These are phyloP conservation scores for Emydocephalus ijimae DNA, from an alignment of 2,113 vertebrate genomes.

Conservation along the genomic window DNA sequence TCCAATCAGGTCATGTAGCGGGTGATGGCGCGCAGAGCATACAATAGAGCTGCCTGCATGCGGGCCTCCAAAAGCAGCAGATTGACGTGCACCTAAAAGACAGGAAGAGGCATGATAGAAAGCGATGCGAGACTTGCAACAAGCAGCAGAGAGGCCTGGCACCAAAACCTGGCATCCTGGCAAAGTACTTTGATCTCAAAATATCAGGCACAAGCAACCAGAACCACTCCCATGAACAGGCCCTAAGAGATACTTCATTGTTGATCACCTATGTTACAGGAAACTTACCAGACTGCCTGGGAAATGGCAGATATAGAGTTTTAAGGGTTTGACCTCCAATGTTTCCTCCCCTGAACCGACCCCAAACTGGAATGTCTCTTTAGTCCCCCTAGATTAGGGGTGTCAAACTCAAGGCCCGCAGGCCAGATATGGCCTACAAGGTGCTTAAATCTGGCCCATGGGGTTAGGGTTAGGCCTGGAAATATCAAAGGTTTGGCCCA, in stretches of 20 bases:
- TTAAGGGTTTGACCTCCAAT: background rate
- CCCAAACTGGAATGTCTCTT: background rate
- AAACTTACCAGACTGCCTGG: background rate
- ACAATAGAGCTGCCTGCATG: constrained; percentile 91
- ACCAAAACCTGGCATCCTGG: background rate
- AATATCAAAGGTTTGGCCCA: too few relatives aligned
- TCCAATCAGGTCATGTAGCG: constrained; percentile 76
- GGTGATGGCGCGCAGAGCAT: constrained; percentile 84
- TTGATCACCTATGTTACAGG: background rate
- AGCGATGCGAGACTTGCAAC: background rate
- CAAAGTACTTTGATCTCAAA: background rate
- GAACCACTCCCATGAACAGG: background rate
- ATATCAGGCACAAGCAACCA: background rate
- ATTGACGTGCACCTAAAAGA: constrained; percentile 86
- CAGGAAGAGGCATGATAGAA: background rate
- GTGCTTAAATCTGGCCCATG: too few relatives aligned
- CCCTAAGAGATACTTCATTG: too few relatives aligned
- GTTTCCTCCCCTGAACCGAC: background rate
- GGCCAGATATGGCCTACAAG: too few relatives aligned
- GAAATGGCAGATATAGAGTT: background rate
- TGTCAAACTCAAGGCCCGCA: too few relatives aligned
- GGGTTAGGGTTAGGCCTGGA: too few relatives aligned
- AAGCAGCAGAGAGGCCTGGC: background rate
- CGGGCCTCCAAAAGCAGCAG: constrained; percentile 90
- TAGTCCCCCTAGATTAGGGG: too few relatives aligned